Conservation (phyloP, 2,113 vertebrate species). For the Bombycilla garrulus region DNA sequence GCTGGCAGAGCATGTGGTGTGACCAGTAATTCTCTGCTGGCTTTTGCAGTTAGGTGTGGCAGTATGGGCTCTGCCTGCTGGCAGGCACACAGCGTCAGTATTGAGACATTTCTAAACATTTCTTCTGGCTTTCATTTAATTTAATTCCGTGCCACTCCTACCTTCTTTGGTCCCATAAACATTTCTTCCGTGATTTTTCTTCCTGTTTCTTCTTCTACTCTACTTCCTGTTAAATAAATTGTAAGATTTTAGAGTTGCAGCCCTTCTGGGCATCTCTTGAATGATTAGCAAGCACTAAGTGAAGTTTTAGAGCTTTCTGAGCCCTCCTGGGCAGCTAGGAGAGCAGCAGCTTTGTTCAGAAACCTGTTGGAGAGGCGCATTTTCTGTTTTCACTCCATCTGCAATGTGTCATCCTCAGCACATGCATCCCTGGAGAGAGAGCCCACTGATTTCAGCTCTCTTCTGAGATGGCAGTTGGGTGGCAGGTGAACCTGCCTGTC, state of each 20-base stretch:
- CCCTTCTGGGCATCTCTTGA: not conserved
- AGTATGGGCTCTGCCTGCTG: not conserved
- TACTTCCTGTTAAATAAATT: not conserved
- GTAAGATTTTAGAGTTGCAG: not conserved
- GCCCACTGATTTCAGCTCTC: not conserved
- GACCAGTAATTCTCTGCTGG: not conserved
- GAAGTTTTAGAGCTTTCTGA: not conserved
- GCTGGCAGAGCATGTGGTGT: rapidly evolving
- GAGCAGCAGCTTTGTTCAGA: not conserved
- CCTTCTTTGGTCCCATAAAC: not conserved
- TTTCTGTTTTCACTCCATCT: not conserved
- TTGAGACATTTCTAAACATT: not conserved
- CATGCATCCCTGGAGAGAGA: rapidly evolving
- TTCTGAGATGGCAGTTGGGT: rapidly evolving
- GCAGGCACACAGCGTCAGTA: not conserved
- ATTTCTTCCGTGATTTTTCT: not conserved
- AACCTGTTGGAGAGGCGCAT: not conserved
- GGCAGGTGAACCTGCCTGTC: not conserved
- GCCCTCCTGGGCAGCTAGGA: not conserved
- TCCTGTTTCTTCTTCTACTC: not conserved
- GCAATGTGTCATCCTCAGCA: not conserved
- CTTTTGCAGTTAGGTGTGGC: not conserved
- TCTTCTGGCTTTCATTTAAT: not conserved
- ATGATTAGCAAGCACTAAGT: not conserved
- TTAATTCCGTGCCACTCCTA: not conserved